Evolutionary conservation across 1,140 invertebrate genomes (phyloP), one percentile per base, ranked within the genome.

Genomic region (Heliconius himera): DNA sequence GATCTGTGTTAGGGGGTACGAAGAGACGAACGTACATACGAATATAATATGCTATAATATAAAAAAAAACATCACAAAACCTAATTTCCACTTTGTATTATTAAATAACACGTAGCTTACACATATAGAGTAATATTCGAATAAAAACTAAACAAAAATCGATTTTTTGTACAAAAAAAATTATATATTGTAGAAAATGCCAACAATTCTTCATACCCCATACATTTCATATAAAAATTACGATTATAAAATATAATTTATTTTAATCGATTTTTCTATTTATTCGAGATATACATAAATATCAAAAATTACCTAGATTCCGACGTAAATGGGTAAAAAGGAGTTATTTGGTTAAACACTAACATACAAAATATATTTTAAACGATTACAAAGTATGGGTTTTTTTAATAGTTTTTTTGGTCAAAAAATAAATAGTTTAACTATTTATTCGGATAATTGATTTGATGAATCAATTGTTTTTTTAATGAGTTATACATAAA

Each of bases 241-340:
- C 70, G 70, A 72, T n/a, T 72, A 72, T 72, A 72, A 72, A 72
- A 72, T 41, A 38, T 72, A 38, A 8, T 38, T 72, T 22, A 29
- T 56, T 26, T 66, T 72, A 38, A 41, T 71, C 20, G 26, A 71
- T 38, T 72, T 20, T 33, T 72, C 33, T 38, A 41, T 41, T 72
- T 72, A 72, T 72, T 72, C 70, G 70, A 72, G 36, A 38, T 72
- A 72, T 41, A 41, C 36, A 72, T 72, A 72, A 72, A 72, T 72
- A 72, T 38, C 70, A 72, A 72, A 56, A 66, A 66, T 66, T 66
- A 29, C 26, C 26, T 66, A 66, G 26, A 26, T 13, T 66, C 26
- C 3, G n/a, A 60, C 54, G 54, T 60, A 22, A 60, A 22, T 60
- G n/a, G 60, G 13, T 66, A 66, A 13, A 66, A 66, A 66, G 11